These are phyloP conservation scores for Syrphus vitripennis DNA, from an alignment of 2,888 invertebrate genomes.

Conservation along the genomic window DNA sequence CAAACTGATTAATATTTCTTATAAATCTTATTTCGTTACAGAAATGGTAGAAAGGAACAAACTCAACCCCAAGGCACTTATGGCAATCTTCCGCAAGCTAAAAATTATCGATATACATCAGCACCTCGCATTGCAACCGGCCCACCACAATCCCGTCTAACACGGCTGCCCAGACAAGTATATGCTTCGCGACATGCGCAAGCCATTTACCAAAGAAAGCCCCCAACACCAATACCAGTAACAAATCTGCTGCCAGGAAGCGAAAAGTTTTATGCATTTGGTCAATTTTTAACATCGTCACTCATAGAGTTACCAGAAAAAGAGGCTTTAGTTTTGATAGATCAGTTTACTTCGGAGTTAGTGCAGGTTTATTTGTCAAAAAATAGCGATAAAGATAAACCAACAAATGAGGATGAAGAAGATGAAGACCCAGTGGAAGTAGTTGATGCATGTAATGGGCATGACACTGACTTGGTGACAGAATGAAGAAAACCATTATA, in stretches of 20 bases:
- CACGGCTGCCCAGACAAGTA: conserved; percentile 32
- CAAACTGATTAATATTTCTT: background rate
- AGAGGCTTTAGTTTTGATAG: conserved; percentile 75
- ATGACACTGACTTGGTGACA: background rate
- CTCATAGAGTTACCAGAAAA: conserved; percentile 76
- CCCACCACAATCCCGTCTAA: background rate
- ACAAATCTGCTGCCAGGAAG: conserved; percentile 23
- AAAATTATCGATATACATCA: background rate
- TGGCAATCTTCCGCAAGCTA: background rate
- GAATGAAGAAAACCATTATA: background rate
- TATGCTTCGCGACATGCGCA: background rate
- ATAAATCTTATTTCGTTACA: conserved; percentile 7
- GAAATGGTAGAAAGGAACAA: conserved; percentile 25
- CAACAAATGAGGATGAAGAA: background rate
- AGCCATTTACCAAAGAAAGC: conserved; percentile 32
- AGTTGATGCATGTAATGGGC: conserved; percentile 45
- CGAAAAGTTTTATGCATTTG: conserved; percentile 77
- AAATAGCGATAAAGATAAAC: background rate
- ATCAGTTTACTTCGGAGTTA: conserved; percentile 76
- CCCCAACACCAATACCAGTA: background rate
- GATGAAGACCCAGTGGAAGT: background rate
- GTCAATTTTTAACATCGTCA: conserved; percentile 76
- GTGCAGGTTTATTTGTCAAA: conserved; percentile 70
- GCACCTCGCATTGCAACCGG: background rate
- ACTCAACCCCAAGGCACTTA: conserved; percentile 31